Base-by-base conservation (phyloP, 1,140 invertebrate genomes). In the Scaptomyza graminum region DNA sequence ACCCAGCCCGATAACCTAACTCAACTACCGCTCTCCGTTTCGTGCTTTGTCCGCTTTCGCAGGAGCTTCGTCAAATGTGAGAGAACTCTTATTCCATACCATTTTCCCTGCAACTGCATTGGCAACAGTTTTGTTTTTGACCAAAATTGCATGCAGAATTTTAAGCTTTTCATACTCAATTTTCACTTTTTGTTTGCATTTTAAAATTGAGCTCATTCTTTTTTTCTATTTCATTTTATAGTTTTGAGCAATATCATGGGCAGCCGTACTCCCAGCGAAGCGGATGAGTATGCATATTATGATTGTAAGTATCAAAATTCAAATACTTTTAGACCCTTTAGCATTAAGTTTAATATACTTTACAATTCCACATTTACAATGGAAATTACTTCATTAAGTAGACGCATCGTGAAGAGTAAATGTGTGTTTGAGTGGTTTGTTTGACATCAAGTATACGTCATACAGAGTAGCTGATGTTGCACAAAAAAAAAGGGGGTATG, bases 211-310 rank as follows among this genome's bases (percentile, higher is more conserved):
- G 4, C 18, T 22, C 18, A 22, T 22, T 22, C 18, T 1, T 22
- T 22, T 22, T 22, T 39, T 67, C 34, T 49, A n/a, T 18, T 37
- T 44, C 25, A 39, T 47, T 54, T 16, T 47, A 16, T 56, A 91
- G 90, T 91, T 88, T 90, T 91, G 65, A 70, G 69, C 64, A 90
- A 88, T 88, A 90, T 91, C 79, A 91, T 91, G 90, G 90, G 90
- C 68, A 91, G 90, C 76, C 87, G 87, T 70, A 90, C 85, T 72
- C 90, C 90, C 44, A 91, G 90, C 61, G 90, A 91, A 55, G 89
- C 84, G 62, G 90, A 91, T 79, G 72, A 79, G 80, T 91, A 76
- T 57, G 90, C 90, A 50, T 91, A 91, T 77, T 91, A 90, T 81
- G 90, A 91, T 54, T 91, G 90, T 91, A 69, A 91, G 90, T 91